Percentiles rank a stretch among this genome's conserved stretches.
Conservation (phyloP, 2,113 vertebrate species). For the Ginglymostoma cirratum region DNA sequence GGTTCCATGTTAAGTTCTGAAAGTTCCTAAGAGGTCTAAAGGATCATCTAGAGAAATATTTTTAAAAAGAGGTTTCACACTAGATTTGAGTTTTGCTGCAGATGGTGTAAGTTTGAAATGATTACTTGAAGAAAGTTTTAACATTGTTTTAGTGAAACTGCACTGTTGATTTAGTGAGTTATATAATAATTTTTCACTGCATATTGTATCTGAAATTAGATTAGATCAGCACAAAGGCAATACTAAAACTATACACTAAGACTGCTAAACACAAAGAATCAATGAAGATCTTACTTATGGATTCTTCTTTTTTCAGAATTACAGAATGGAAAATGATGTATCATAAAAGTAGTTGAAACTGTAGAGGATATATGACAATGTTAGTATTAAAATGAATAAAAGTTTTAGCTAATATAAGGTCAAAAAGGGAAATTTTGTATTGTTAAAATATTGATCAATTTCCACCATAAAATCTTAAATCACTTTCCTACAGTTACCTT, state of each 20-base stretch:
- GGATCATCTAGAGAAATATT: not conserved
- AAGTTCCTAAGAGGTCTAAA: not conserved
- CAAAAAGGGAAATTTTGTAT: not conserved
- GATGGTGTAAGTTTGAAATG: not conserved
- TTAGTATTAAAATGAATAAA: not conserved
- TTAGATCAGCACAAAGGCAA: not conserved
- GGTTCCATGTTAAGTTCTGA: not conserved
- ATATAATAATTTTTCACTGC: not conserved
- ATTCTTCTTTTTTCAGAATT: not conserved
- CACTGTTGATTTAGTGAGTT: not conserved
- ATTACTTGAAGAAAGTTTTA: not conserved
- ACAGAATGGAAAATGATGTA: not conserved
- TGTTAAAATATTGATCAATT: not conserved
- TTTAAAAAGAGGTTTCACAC: not conserved
- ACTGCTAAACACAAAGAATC: not conserved
- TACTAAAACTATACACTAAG: not conserved
- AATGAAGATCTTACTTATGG: not conserved
- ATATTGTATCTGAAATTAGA: not conserved
- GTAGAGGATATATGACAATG: not conserved
- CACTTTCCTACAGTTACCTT: not conserved
- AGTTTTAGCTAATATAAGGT: not conserved
- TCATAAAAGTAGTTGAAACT: not conserved
- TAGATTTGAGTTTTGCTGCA: not conserved
- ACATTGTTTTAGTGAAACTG: not conserved
- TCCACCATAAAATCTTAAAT: not conserved